These are phyloP conservation scores for Coilia nasus DNA, from an alignment of 2,797 vertebrate genomes.

Conservation along the genomic window DNA sequence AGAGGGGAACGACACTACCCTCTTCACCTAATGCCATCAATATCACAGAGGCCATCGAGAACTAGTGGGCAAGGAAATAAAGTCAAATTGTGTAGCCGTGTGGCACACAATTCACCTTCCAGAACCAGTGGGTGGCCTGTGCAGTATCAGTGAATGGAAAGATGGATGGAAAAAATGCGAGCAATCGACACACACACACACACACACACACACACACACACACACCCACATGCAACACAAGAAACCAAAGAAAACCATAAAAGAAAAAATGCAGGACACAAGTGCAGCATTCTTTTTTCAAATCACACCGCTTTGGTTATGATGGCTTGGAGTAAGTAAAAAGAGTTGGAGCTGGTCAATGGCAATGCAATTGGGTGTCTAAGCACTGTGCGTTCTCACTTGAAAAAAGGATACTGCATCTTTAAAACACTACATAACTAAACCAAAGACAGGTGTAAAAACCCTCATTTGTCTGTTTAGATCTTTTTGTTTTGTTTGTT, in stretches of 20 bases:
- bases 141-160: slow-evolving; percentile 20
- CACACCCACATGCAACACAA: slow-evolving; percentile 41
- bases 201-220: slow-evolving; percentile 41
- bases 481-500: slow-evolving; percentile 25
- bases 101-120: slow-evolving; percentile 3
- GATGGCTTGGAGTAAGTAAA: slow-evolving; percentile 39
- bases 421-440: slow-evolving; percentile 86
- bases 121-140: slow-evolving; percentile 7
- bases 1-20: not conserved
- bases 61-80: not conserved
- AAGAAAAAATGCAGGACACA: slow-evolving; percentile 76
- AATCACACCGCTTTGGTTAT: slow-evolving; percentile 73
- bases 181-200: slow-evolving; percentile 39
- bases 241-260: not conserved
- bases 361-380: slow-evolving; percentile 62
- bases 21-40: not conserved
- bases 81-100: not conserved
- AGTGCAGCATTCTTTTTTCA: slow-evolving; percentile 90
- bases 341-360: slow-evolving; percentile 55
- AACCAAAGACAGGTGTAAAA: slow-evolving; percentile 68
- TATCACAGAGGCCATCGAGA: not conserved
- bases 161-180: slow-evolving; percentile 45
- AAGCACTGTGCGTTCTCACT: slow-evolving; percentile 82
- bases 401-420: slow-evolving; percentile 99
- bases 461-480: slow-evolving; percentile 22